Percentiles rank a stretch among this genome's conserved stretches.
Evolutionary conservation across 37 sponge, comb jelly and placozoan species (phyloP).

Genomic region (Ephydatia muelleri): DNA sequence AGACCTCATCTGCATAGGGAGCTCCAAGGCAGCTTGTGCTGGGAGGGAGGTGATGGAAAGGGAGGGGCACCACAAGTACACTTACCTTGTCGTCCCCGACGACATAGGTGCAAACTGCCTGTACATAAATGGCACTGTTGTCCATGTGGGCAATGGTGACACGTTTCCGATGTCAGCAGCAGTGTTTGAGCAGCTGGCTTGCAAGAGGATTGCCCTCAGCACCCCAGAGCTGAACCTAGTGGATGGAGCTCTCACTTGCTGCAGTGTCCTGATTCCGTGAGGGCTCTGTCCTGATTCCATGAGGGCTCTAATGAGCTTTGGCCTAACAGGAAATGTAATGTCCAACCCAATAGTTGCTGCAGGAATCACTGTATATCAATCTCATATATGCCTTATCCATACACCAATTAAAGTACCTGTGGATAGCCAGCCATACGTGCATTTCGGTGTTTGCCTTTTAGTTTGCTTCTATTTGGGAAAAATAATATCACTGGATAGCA

Average conservation of each 20-base stretch:
- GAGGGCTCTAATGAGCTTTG: too few species aligned
- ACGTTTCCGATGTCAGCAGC: constrained; percentile 19
- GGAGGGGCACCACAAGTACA: constrained; percentile 42
- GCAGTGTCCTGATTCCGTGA: constrained; percentile 54
- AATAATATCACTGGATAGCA: too few species aligned
- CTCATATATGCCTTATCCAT: too few species aligned
- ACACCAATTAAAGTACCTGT: too few species aligned
- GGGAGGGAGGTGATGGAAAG: constrained; percentile 35
- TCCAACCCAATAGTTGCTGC: too few species aligned
- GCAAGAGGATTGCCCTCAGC: constrained; percentile 48
- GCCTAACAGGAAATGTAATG: too few species aligned
- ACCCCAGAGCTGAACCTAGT: constrained; percentile 58
- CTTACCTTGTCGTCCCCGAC: constrained; percentile 47
- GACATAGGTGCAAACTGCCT: constrained; percentile 76
- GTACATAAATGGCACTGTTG: constrained; percentile 56
- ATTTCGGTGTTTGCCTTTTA: too few species aligned
- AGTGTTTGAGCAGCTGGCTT: constrained; percentile 40
- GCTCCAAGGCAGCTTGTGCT: constrained; percentile 33
- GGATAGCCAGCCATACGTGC: too few species aligned
- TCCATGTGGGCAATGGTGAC: constrained; percentile 55
- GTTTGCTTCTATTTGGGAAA: too few species aligned
- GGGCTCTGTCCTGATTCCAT: too few species aligned
- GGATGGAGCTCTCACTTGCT: constrained; percentile 80
- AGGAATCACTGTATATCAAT: too few species aligned
- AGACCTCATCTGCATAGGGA: constrained; percentile 64